phyloP scores from a whole-genome alignment of 2,888 invertebrate species.

The Pammene fasciana region DNA sequence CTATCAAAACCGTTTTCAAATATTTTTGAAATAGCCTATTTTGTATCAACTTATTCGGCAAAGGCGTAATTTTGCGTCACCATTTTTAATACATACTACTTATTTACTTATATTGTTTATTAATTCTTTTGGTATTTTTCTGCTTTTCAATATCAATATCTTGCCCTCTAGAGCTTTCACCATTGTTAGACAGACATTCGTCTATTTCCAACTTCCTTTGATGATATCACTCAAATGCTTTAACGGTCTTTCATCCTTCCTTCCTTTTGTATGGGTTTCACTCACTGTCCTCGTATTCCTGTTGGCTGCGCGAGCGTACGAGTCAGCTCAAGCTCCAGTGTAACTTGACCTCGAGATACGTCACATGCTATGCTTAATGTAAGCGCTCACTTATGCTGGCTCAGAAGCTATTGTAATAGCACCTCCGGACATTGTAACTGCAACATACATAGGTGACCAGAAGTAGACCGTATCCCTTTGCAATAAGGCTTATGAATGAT shows the following conservation, averaged over 20 bases:
- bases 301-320: background rate
- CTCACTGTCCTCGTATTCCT: background rate
- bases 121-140: no score
- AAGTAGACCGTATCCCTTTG: background rate
- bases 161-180: background rate
- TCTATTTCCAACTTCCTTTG: background rate
- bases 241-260: background rate
- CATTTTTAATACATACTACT: no score
- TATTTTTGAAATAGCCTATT: no score
- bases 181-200: constrained; percentile 1
- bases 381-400: no score
- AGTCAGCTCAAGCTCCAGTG: background rate
- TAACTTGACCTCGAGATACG: background rate
- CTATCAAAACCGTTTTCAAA: no score
- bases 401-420: background rate
- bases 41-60: no score
- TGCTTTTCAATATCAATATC: no score
- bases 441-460: no score
- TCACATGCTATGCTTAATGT: background rate
- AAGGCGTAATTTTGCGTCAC: no score
- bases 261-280: constrained; percentile 1
- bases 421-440: background rate
- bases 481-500: background rate
- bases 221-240: constrained; percentile 7
- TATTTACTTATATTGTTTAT: no score